A percentile compares a stretch with the other conserved stretches of the same genome.
These are phyloP conservation scores for Drosophila lowei DNA, from an alignment of 1,140 invertebrate species.

Conservation along the genomic window DNA sequence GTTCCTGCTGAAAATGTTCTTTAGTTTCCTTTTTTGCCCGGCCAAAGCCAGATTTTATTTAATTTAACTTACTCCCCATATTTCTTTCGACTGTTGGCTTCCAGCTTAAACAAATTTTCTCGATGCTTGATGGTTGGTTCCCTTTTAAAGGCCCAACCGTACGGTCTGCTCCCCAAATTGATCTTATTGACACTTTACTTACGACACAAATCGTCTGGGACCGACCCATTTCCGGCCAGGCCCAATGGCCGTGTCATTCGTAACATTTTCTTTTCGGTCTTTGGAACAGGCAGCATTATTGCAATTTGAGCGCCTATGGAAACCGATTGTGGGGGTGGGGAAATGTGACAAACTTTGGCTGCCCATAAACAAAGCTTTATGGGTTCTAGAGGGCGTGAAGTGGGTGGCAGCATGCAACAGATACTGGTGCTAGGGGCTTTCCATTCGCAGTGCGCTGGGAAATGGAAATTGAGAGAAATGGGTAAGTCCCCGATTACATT, in stretches of 20 bases:
- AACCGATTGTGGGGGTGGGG: slow-evolving; percentile 10
- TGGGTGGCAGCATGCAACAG: slow-evolving; percentile 49
- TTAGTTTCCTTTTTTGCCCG: slow-evolving; percentile 8
- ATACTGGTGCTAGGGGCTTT: slow-evolving; percentile 15
- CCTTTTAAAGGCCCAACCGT: slow-evolving; percentile 33
- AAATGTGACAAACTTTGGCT: slow-evolving; percentile 25
- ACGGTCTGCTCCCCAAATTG: slow-evolving; percentile 41
- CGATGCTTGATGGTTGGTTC: background rate
- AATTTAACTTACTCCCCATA: slow-evolving; percentile 57
- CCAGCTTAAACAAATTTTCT: slow-evolving; percentile 64
- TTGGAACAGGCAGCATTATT: slow-evolving; percentile 28
- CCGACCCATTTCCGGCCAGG: slow-evolving; percentile 18
- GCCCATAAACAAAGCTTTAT: slow-evolving; percentile 43
- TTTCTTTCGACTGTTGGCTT: slow-evolving; percentile 5
- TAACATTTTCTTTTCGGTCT: slow-evolving; percentile 45
- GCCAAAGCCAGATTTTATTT: slow-evolving; percentile 46
- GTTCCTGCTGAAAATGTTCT: slow-evolving; percentile 20
- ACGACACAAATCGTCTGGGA: slow-evolving; percentile 58
- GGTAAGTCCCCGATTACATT: slow-evolving; percentile 1
- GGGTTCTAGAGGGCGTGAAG: slow-evolving; percentile 19
- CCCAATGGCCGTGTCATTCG: slow-evolving; percentile 75
- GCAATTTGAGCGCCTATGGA: slow-evolving; percentile 55
- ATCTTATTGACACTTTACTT: slow-evolving; percentile 68
- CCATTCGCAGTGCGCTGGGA: slow-evolving; percentile 5
- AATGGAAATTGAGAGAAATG: slow-evolving; percentile 8